Percentiles rank a stretch among this genome's conserved stretches.
These are phyloP conservation scores for Erebia aethiops DNA, from an alignment of 2,888 invertebrate species.

Conservation along the genomic window DNA sequence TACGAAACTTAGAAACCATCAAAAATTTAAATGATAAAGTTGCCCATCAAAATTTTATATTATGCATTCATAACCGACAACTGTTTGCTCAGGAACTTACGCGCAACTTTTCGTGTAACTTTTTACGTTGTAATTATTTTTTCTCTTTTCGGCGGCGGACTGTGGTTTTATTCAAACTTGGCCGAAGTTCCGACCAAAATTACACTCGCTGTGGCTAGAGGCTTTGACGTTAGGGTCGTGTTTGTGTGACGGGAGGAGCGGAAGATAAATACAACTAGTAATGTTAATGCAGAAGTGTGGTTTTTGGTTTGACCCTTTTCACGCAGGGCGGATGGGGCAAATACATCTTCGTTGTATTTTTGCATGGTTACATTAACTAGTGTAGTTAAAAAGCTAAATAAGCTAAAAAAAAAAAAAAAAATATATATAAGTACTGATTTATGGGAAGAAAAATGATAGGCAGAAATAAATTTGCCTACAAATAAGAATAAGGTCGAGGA, in stretches of 20 bases:
- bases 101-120: conserved; percentile 19
- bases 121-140: conserved; percentile 24
- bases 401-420: too few species aligned
- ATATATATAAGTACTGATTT: too few species aligned
- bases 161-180: conserved; percentile 28
- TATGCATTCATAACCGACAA: not conserved
- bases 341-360: too few species aligned
- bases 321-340: too few species aligned
- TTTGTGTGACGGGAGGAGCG: conserved; percentile 10
- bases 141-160: conserved; percentile 13
- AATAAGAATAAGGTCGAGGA: too few species aligned
- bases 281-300: too few species aligned
- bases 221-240: conserved; percentile 7
- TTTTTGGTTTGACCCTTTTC: too few species aligned
- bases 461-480: too few species aligned
- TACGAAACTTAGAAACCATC: not conserved
- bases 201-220: conserved; percentile 15
- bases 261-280: not conserved
- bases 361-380: too few species aligned
- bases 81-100: conserved; percentile 5
- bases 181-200: conserved; percentile 30
- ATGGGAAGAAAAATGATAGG: too few species aligned
- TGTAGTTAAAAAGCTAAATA: too few species aligned
- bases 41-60: not conserved
- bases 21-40: not conserved